Conservation (phyloP, 2,797 vertebrate genomes). For the Megaceryle alcyon region DNA sequence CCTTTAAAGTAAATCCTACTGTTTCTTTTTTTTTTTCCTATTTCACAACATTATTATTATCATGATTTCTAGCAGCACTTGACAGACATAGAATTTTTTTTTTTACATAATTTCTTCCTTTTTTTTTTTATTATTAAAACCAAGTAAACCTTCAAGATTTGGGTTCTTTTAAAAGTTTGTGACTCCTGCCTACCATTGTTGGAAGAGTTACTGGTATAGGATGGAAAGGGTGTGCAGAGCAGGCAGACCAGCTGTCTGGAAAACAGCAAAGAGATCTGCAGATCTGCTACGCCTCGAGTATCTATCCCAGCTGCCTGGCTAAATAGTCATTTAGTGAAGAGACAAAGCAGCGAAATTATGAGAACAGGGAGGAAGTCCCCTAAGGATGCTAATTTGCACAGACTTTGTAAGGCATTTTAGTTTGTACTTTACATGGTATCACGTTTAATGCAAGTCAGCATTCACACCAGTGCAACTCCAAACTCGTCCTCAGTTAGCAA, state of each 20-base stretch:
- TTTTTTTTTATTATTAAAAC: too few relatives aligned
- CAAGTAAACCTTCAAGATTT: too few relatives aligned
- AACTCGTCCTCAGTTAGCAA: fast-evolving
- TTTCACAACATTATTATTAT: not conserved
- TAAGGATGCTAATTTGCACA: not conserved
- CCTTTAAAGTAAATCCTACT: slow-evolving; percentile 11
- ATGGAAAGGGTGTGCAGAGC: not conserved
- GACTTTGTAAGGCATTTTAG: not conserved
- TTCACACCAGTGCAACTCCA: not conserved
- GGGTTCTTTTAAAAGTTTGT: not conserved
- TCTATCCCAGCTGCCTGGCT: not conserved
- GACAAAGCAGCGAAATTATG: not conserved
- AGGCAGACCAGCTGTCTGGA: not conserved
- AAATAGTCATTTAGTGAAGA: not conserved
- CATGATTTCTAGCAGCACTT: not conserved
- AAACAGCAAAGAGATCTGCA: not conserved
- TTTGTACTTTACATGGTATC: not conserved
- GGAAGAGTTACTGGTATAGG: not conserved
- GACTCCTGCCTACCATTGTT: not conserved
- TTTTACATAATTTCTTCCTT: not conserved
- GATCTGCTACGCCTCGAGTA: not conserved
- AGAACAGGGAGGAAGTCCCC: not conserved
- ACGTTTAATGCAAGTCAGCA: not conserved
- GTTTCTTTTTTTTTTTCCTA: not conserved
- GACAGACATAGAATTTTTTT: not conserved